Percentiles rank a stretch among this genome's conserved stretches.
phyloP scores from a whole-genome alignment of 2,797 vertebrate species.

The Leucoraja ocellata region DNA sequence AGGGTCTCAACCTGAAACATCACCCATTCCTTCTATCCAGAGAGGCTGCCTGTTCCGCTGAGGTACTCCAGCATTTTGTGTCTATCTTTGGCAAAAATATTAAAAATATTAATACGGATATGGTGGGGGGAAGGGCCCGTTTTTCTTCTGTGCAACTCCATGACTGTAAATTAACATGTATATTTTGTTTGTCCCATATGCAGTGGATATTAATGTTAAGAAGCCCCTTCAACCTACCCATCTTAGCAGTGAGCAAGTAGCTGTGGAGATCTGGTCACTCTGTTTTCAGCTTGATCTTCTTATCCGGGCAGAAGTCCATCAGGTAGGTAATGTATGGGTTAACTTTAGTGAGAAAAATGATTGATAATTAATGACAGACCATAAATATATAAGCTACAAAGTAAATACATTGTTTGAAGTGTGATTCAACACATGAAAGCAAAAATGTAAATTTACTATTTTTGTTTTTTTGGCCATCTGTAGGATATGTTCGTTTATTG shows the following conservation, averaged over 20 bases:
- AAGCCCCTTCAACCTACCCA: conserved; percentile 64
- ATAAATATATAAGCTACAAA: background rate
- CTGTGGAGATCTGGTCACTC: conserved; percentile 69
- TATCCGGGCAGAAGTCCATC: conserved; percentile 67
- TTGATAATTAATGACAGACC: background rate
- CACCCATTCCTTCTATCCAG: no score
- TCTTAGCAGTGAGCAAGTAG: conserved; percentile 67
- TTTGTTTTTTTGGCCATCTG: background rate
- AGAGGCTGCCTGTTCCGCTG: no score
- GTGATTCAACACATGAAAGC: background rate
- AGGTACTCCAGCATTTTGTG: no score
- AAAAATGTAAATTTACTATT: no score
- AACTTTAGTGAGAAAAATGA: background rate
- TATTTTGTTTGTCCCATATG: background rate
- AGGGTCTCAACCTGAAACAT: no score
- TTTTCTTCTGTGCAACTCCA: no score
- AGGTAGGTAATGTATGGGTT: conserved; percentile 45
- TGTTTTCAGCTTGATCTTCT: conserved; percentile 70
- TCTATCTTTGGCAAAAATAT: no score
- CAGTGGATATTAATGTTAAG: conserved; percentile 65
- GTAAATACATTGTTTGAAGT: background rate
- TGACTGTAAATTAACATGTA: background rate
- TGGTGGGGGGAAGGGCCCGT: no score
- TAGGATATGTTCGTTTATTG: background rate
- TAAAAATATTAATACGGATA: no score